These are phyloP conservation scores for Drosophila colorata DNA, from an alignment of 2,888 invertebrate genomes.

Conservation along the genomic window DNA sequence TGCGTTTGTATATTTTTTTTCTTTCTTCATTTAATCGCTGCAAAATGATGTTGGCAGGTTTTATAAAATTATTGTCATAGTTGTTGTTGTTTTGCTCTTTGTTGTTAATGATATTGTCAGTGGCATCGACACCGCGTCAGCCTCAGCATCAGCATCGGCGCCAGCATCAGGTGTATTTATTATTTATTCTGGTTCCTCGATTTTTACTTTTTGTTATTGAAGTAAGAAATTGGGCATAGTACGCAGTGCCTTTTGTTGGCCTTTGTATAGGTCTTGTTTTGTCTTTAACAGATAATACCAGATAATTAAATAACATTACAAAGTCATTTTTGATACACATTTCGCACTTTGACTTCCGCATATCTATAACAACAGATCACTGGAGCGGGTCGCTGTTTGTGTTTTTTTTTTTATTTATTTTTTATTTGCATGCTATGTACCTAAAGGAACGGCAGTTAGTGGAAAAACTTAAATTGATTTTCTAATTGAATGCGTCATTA, in stretches of 20 bases:
- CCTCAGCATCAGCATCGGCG: constrained; percentile 68
- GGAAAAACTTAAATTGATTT: constrained; percentile 37
- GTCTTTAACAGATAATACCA: constrained; percentile 51
- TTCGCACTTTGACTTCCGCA: constrained; percentile 38
- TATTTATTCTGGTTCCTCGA: constrained; percentile 51
- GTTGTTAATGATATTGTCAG: constrained; percentile 76
- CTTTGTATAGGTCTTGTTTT: constrained; percentile 37
- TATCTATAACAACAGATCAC: constrained; percentile 61
- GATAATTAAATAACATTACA: constrained; percentile 74
- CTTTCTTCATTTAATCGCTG: constrained; percentile 59
- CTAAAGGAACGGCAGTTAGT: not conserved
- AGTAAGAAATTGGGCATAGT: constrained; percentile 27
- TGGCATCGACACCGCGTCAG: constrained; percentile 59
- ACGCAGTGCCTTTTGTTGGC: constrained; percentile 18
- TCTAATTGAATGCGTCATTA: constrained; percentile 29
- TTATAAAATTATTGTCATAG: constrained; percentile 36
- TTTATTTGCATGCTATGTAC: not conserved
- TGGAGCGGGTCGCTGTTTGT: constrained; percentile 20
- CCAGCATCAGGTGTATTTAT: constrained; percentile 55
- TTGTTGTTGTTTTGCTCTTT: constrained; percentile 45
- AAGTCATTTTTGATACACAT: constrained; percentile 41
- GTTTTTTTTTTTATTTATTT: not conserved
- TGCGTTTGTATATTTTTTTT: constrained; percentile 31
- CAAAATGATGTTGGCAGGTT: constrained; percentile 64
- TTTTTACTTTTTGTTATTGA: constrained; percentile 34